A percentile compares a stretch with the other conserved stretches of the same genome.
These are phyloP conservation scores for Coenobita brevimanus DNA, from an alignment of 1,140 invertebrate species.

Conservation along the genomic window DNA sequence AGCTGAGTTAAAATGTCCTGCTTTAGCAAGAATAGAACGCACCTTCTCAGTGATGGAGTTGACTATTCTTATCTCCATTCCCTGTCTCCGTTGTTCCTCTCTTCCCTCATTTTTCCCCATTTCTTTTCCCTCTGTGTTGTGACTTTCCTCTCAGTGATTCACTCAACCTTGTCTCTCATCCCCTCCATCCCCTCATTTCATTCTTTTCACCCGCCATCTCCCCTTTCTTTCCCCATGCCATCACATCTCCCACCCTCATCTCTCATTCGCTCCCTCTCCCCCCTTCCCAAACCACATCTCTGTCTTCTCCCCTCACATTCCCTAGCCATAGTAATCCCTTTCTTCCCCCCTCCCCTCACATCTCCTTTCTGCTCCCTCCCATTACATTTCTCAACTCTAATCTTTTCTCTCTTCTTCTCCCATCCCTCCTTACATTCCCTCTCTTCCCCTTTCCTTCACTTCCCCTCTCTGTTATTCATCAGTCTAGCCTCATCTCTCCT, in stretches of 20 bases:
- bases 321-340: no score
- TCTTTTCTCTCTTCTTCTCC: neutral
- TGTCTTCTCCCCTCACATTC: no score
- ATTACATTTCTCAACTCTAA: neutral
- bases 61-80: no score
- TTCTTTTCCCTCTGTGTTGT: neutral
- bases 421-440: neutral
- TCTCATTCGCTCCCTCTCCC: neutral
- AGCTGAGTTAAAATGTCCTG: no score
- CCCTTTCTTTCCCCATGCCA: conserved; percentile 72
- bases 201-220: no score
- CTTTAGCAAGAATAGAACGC: no score
- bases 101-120: neutral
- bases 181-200: no score
- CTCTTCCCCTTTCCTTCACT: neutral
- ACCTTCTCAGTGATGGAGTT: no score
- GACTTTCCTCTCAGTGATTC: neutral
- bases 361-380: neutral
- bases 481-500: neutral
- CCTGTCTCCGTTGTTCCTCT: no score
- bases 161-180: no score
- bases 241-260: conserved; percentile 71
- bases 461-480: neutral
- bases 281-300: no score
- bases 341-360: no score